Evolutionary conservation across 1,140 invertebrate genomes (phyloP).

Genomic region (Drosophila littoralis): DNA sequence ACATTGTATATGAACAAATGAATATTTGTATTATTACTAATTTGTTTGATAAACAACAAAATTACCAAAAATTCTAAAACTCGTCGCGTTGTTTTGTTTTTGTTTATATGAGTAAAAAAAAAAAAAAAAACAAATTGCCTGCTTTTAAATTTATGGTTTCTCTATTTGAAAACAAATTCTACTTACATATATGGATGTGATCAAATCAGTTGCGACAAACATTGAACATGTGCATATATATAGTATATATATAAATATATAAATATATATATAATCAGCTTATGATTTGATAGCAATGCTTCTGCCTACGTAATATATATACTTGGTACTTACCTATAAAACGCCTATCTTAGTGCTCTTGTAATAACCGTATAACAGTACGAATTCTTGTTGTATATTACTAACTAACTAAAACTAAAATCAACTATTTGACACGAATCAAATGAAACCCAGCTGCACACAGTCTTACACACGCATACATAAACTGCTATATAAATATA

Average conservation of each 20-base stretch:
- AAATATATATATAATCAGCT: slow-evolving; percentile 6
- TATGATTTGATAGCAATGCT: slow-evolving; percentile 28
- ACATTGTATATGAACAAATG: slow-evolving; percentile 19
- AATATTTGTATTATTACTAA: slow-evolving; percentile 11
- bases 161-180: background rate
- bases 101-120: background rate
- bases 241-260: slow-evolving; percentile 1
- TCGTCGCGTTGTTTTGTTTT: slow-evolving; percentile 6
- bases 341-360: slow-evolving; percentile 21
- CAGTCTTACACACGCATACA: slow-evolving; percentile 24
- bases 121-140: slow-evolving; percentile 2
- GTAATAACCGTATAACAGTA: slow-evolving; percentile 22
- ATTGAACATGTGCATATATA: slow-evolving; percentile 13
- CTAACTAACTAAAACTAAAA: slow-evolving; percentile 18
- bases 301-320: slow-evolving; percentile 30
- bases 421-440: slow-evolving; percentile 4
- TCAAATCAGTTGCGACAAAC: slow-evolving; percentile 2
- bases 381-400: slow-evolving; percentile 68
- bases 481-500: background rate
- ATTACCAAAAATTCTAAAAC: background rate
- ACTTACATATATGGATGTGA: slow-evolving; percentile 10
- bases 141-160: slow-evolving; percentile 16
- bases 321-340: slow-evolving; percentile 12
- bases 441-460: slow-evolving; percentile 13
- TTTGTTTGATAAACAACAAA: slow-evolving; percentile 6